Evolutionary conservation across 1,140 invertebrate species (phyloP).

Genomic region (Heliothis virescens): DNA sequence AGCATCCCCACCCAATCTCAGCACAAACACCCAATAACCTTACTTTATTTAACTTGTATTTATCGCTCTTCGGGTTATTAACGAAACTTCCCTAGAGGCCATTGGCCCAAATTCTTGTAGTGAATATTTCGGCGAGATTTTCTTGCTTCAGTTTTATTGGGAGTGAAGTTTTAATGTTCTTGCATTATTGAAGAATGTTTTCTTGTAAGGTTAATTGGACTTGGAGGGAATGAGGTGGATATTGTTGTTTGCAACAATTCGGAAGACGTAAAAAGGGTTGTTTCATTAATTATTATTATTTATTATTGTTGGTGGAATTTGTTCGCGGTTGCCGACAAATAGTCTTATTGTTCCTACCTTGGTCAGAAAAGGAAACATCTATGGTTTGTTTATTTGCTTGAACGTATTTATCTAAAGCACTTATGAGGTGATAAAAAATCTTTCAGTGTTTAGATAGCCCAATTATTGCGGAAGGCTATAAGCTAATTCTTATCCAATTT

Average conservation of each 20-base stretch:
- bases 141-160: slow-evolving; percentile 25
- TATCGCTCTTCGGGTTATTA: slow-evolving; percentile 19
- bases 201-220: neutral
- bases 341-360: no score
- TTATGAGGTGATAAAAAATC: no score
- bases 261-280: neutral
- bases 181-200: slow-evolving; percentile 16
- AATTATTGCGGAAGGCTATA: no score
- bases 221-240: neutral
- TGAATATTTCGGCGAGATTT: slow-evolving; percentile 7
- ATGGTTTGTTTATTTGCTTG: no score
- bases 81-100: neutral
- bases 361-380: no score
- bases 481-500: no score
- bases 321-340: no score
- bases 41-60: slow-evolving; percentile 16
- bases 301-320: no score
- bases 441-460: no score
- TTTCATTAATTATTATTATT: no score
- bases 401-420: no score
- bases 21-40: slow-evolving; percentile 4
- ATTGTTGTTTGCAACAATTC: neutral
- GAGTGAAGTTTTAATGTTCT: slow-evolving; percentile 24
- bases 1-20: slow-evolving; percentile 17
- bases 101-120: slow-evolving; percentile 23